Percentiles rank a stretch among this genome's conserved stretches.
phyloP scores from a whole-genome alignment of 1,140 invertebrate species.

The Protaetia brevitarsis region DNA sequence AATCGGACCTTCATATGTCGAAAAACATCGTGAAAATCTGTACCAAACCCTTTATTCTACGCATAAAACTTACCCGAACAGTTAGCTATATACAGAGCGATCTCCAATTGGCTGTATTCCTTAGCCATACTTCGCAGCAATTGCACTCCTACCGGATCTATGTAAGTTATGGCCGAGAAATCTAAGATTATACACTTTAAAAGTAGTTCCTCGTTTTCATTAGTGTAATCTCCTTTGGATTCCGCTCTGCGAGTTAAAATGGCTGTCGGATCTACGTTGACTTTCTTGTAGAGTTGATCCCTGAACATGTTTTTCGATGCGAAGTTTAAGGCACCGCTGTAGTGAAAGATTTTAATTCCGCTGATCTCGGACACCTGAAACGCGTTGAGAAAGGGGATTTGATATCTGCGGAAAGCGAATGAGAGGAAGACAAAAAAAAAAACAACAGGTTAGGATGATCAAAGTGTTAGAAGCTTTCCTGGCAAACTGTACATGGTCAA shows the following conservation, averaged over 20 bases:
- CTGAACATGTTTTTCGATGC: constrained; percentile 66
- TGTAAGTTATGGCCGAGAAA: constrained; percentile 64
- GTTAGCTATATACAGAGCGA: constrained; percentile 59
- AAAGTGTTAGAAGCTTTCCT: no score
- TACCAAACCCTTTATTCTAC: no score
- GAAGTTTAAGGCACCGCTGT: constrained; percentile 75
- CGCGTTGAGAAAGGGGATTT: no score
- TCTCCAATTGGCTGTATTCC: constrained; percentile 55
- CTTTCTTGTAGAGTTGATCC: constrained; percentile 56
- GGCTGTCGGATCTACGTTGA: constrained; percentile 50
- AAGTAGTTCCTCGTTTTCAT: constrained; percentile 29
- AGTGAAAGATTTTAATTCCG: constrained; percentile 73
- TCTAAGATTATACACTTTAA: constrained; percentile 57
- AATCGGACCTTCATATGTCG: constrained; percentile 54
- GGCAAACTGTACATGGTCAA: no score
- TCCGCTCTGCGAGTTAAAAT: constrained; percentile 42
- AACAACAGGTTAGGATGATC: no score
- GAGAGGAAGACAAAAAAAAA: no score
- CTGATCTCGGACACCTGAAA: constrained; percentile 63
- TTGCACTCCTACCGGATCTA: constrained; percentile 66
- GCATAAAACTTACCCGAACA: constrained; percentile 57
- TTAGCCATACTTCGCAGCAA: constrained; percentile 55
- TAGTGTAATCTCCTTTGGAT: background rate
- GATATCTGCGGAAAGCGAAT: no score
- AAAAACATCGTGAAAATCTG: no score